Percentiles rank a stretch among this genome's conserved stretches.
Conservation (phyloP, 2,888 invertebrate genomes). For the Drosophila neonasuta region DNA sequence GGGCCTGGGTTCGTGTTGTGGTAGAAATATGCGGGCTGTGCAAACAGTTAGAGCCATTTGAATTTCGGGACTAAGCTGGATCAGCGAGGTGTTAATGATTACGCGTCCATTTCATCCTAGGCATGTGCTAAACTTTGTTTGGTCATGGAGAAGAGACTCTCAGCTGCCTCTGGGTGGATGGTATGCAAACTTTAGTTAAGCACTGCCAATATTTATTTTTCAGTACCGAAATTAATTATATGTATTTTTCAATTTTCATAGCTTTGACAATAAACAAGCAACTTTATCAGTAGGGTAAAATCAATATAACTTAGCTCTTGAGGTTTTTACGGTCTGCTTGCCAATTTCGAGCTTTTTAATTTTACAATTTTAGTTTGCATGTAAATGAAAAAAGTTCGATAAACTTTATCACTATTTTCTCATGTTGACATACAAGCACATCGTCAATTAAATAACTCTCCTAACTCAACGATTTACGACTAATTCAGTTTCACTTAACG, state of each 20-base stretch:
- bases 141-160: neutral
- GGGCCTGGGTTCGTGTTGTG: slow-evolving; percentile 25
- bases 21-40: slow-evolving; percentile 27
- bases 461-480: neutral
- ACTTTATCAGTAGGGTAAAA: neutral
- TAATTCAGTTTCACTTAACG: slow-evolving; percentile 16
- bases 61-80: slow-evolving; percentile 34
- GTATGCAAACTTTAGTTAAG: slow-evolving; percentile 25
- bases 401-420: neutral
- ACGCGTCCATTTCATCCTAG: slow-evolving; percentile 28
- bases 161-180: neutral
- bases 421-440: slow-evolving; percentile 1
- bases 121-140: slow-evolving; percentile 20
- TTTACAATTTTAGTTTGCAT: slow-evolving; percentile 20
- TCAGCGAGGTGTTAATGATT: slow-evolving; percentile 68
- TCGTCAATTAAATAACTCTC: neutral
- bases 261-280: neutral
- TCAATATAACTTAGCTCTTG: slow-evolving; percentile 18
- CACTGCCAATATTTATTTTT: slow-evolving; percentile 35
- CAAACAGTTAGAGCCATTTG: slow-evolving; percentile 44
- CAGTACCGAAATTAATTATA: slow-evolving; percentile 22
- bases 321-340: neutral
- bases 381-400: slow-evolving; percentile 30
- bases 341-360: slow-evolving; percentile 4
- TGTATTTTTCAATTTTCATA: slow-evolving; percentile 4